phyloP scores from a whole-genome alignment of 2,888 invertebrate species.

The Plagodis pulveraria region DNA sequence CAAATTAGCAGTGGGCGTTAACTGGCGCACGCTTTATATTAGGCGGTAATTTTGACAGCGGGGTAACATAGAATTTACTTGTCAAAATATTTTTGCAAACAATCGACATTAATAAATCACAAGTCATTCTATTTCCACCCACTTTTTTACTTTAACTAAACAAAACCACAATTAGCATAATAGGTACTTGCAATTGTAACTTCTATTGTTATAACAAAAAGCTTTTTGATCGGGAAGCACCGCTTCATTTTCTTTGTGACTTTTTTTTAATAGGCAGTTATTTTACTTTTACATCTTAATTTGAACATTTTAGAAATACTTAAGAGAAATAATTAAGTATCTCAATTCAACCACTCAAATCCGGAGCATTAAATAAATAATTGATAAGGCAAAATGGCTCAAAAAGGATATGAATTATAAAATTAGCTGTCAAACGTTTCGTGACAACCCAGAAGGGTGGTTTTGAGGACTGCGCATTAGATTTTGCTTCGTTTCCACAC shows the following conservation, averaged over 20 bases:
- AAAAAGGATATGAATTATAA: slow-evolving; percentile 80
- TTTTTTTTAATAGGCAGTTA: slow-evolving; percentile 20
- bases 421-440: slow-evolving; percentile 79
- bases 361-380: slow-evolving; percentile 70
- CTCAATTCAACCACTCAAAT: slow-evolving; percentile 68
- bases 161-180: slow-evolving; percentile 85
- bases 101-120: slow-evolving; percentile 63
- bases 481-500: slow-evolving; percentile 44
- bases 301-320: slow-evolving; percentile 35
- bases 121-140: slow-evolving; percentile 56
- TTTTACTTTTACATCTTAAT: slow-evolving; percentile 16
- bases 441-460: slow-evolving; percentile 69
- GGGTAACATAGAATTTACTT: slow-evolving; percentile 74
- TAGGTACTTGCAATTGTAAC: slow-evolving; percentile 65
- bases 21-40: slow-evolving; percentile 65
- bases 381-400: slow-evolving; percentile 77
- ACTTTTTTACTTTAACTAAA: slow-evolving; percentile 69
- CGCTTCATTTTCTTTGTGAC: slow-evolving; percentile 20
- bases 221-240: slow-evolving; percentile 29
- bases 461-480: slow-evolving; percentile 61
- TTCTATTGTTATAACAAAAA: slow-evolving; percentile 46
- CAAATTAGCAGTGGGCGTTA: slow-evolving; percentile 70
- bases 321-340: slow-evolving; percentile 61
- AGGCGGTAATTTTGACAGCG: slow-evolving; percentile 76
- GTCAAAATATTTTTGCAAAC: slow-evolving; percentile 84